phyloP scores from a whole-genome alignment of 1,140 invertebrate genomes.

The Drosophila nigromelanica region DNA sequence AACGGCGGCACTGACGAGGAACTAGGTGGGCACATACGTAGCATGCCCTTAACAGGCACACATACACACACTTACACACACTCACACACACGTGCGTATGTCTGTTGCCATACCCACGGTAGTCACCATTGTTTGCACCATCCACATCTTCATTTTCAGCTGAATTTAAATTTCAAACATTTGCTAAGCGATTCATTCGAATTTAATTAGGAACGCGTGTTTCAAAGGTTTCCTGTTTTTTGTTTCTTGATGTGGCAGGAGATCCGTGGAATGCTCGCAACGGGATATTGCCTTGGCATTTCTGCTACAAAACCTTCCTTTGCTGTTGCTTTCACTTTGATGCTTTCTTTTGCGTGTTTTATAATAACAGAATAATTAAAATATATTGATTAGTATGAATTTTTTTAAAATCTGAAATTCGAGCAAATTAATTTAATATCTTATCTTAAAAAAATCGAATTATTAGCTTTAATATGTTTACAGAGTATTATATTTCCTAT shows the following conservation, averaged over 20 bases:
- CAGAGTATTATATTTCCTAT: too few relatives aligned
- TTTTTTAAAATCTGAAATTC: background rate
- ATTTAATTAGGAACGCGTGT: conserved; percentile 78
- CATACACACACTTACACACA: conserved; percentile 3
- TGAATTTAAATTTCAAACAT: conserved; percentile 78
- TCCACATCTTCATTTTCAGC: conserved; percentile 26
- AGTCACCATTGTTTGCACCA: conserved; percentile 56
- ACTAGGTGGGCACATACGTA: conserved; percentile 46
- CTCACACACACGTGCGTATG: conserved; percentile 1
- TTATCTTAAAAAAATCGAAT: background rate
- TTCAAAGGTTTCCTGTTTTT: conserved; percentile 73
- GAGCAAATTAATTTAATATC: too few relatives aligned
- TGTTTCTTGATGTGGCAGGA: conserved; percentile 42
- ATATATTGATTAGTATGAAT: conserved; percentile 17
- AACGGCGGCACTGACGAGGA: conserved; percentile 47
- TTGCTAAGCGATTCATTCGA: conserved; percentile 52
- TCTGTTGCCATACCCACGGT: conserved; percentile 13
- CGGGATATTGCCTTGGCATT: conserved; percentile 66
- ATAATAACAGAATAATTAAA: conserved; percentile 4
- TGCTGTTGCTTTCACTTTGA: conserved; percentile 45
- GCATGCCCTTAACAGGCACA: conserved; percentile 35
- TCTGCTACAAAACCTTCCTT: conserved; percentile 1
- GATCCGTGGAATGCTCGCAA: conserved; percentile 48
- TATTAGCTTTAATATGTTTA: too few relatives aligned
- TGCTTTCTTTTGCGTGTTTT: conserved; percentile 9